These are phyloP conservation scores for Drosophila virilis DNA, from an alignment of 1,140 invertebrate species.

Conservation along the genomic window DNA sequence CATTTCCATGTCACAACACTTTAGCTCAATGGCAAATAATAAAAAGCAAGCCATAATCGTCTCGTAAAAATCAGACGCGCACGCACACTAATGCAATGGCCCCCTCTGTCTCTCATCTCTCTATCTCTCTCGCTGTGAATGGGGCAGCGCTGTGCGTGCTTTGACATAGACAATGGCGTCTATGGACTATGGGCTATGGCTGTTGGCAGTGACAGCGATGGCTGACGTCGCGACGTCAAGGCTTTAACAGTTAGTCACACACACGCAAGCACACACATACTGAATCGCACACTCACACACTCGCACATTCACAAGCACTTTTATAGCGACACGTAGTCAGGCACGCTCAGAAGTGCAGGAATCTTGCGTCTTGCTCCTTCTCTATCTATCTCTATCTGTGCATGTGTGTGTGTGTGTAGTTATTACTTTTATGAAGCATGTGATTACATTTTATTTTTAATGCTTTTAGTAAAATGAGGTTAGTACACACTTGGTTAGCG, in stretches of 20 bases:
- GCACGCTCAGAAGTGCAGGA: conserved; percentile 73
- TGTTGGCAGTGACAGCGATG: conserved; percentile 62
- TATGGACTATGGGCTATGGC: conserved; percentile 10
- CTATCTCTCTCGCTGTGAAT: neutral
- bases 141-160: conserved; percentile 46
- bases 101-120: neutral
- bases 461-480: conserved; percentile 83
- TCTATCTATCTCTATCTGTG: conserved; percentile 9
- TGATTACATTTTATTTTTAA: conserved; percentile 83
- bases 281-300: conserved; percentile 7
- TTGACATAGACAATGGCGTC: conserved; percentile 74
- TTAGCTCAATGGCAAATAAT: conserved; percentile 78
- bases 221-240: conserved; percentile 35
- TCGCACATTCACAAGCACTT: conserved; percentile 55
- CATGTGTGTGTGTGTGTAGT: conserved; percentile 61
- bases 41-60: conserved; percentile 81
- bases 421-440: conserved; percentile 83
- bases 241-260: conserved; percentile 37
- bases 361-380: conserved; percentile 28
- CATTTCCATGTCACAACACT: conserved; percentile 60
- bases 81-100: conserved; percentile 67
- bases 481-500: conserved; percentile 82
- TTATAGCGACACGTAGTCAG: conserved; percentile 77
- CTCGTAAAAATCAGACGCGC: conserved; percentile 79
- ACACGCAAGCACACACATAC: conserved; percentile 28